Conservation (phyloP, 2,888 invertebrate genomes). For the Drosophila tripunctata region DNA sequence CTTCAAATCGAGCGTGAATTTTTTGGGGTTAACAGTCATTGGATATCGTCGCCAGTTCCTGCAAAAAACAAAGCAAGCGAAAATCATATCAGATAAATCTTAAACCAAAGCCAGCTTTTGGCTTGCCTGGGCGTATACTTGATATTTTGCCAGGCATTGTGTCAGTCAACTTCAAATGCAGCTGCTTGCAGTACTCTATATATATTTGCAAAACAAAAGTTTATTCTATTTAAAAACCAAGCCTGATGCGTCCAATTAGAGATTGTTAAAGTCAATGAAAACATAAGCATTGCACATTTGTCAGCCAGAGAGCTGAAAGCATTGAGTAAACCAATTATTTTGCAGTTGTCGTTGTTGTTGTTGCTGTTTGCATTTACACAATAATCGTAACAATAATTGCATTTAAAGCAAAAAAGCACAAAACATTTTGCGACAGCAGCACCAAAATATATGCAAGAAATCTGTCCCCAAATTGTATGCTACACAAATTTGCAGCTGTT, state of each 20-base stretch:
- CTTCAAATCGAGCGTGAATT: conserved; percentile 77
- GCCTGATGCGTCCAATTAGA: conserved; percentile 58
- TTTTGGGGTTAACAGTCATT: conserved; percentile 51
- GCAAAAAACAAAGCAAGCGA: conserved; percentile 59
- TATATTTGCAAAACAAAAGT: background rate
- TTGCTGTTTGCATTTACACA: conserved; percentile 47
- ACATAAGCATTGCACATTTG: conserved; percentile 42
- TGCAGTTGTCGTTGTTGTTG: conserved; percentile 1
- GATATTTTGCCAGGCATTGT: conserved; percentile 55
- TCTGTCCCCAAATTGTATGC: conserved; percentile 41
- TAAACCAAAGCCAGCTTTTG: conserved; percentile 1
- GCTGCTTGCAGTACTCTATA: conserved; percentile 3
- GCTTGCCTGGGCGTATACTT: conserved; percentile 56
- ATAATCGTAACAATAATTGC: conserved; percentile 66
- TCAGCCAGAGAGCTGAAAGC: conserved; percentile 18
- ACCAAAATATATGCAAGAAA: conserved; percentile 63
- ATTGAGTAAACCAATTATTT: conserved; percentile 59
- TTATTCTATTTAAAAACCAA: background rate
- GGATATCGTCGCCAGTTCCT: conserved; percentile 21
- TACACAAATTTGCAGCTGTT: conserved; percentile 37
- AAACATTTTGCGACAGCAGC: conserved; percentile 49
- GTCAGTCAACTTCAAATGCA: conserved; percentile 53
- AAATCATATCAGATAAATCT: conserved; percentile 51
- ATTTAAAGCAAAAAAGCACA: conserved; percentile 46
- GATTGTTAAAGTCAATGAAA: conserved; percentile 32